A percentile compares a stretch with the other conserved stretches of the same genome.
phyloP scores from a whole-genome alignment of 2,113 vertebrate genomes.

The Protobothrops flavoviridis region DNA sequence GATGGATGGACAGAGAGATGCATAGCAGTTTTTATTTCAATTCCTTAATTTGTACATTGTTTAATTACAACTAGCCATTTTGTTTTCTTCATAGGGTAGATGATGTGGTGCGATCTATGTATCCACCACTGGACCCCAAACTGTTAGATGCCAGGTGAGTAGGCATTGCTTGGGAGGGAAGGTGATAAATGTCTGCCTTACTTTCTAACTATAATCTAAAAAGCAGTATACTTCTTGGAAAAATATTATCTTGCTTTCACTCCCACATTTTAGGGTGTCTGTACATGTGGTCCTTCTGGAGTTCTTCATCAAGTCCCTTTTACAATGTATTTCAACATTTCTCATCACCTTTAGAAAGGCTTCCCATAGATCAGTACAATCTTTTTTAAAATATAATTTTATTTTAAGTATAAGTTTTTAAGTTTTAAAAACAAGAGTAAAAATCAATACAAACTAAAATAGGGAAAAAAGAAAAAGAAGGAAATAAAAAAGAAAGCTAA shows the following conservation, averaged over 20 bases:
- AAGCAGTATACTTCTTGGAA: background rate
- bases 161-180: too few species aligned
- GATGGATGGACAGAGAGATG: background rate
- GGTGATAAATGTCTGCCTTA: background rate
- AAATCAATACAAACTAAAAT: background rate
- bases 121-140: constrained; percentile 92
- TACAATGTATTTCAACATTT: too few species aligned
- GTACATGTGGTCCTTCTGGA: too few species aligned
- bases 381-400: too few species aligned
- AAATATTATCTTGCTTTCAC: background rate
- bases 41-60: background rate
- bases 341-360: too few species aligned
- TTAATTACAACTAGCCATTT: background rate
- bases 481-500: background rate
- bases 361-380: too few species aligned
- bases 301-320: too few species aligned
- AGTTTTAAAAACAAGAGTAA: background rate
- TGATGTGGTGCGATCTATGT: constrained; percentile 93
- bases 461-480: background rate
- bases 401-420: too few species aligned
- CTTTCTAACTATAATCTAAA: background rate
- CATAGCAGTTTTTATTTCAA: background rate
- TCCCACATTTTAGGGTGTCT: background rate
- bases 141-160: constrained; percentile 88
- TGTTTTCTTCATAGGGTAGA: constrained; percentile 78